Evolutionary conservation across 2,888 invertebrate genomes (phyloP), one percentile per base, ranked within the genome.

Genomic region (Tetramorium bicarinatum): DNA sequence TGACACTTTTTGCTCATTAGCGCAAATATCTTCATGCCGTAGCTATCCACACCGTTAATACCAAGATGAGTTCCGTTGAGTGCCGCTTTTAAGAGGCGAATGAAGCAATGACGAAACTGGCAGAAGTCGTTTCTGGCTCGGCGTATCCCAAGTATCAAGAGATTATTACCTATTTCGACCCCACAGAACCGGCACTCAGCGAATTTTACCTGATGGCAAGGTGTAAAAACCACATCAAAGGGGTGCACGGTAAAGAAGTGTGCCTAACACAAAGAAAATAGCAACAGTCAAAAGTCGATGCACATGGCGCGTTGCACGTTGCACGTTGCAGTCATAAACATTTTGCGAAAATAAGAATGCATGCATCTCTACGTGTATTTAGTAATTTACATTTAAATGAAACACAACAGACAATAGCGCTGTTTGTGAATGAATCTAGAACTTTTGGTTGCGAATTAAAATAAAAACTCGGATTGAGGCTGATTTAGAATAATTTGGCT

Each of bases 21-120:
- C 72, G 49, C 59, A 59, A 72, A 71, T 72, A 72, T 72, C 79
- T 80, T 61, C n/a, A 13, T 47, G 47, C 71, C 47, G 3, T 44
- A 49, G 49, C 49, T 38, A 75, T 61, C 29, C 8, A 61, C 44
- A 44, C 34, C 29, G 62, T 62, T 61, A 41, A 62, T 61, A 75
- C 13, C 59, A 59, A 79, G 38, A 61, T 61, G 79, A 47, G 38
- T 80, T 80, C 72, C 72, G 72, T 49, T 72, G 79, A 80, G 72
- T 80, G 79, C 72, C 59, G 79, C 79, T 80, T 80, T 80, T 72
- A 80, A 80, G 79, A 80, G 72, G 47, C 13, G 56, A 79, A 79
- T 79, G 54, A 77, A 29, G 56, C 77, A 44, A 69, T 71, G 59
- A n/a, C 9, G 59, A 49, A 72, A 21, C 52, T 52, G 38, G 6